Base-by-base conservation (phyloP, 2,113 vertebrate species). In the Puntigrus tetrazona region DNA sequence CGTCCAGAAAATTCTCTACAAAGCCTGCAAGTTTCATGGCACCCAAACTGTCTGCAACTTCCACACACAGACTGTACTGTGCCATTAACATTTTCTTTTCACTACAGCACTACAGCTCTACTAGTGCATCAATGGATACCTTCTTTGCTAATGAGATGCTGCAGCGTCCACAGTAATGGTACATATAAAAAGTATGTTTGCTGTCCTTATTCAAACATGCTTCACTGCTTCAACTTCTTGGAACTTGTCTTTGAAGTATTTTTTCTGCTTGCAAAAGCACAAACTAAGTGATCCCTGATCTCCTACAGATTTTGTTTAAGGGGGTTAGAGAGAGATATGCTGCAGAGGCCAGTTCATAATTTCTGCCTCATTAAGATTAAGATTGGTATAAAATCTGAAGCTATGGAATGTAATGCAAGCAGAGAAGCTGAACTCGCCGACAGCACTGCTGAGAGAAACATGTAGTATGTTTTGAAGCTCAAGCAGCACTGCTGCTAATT, bases 161-260 rank as follows among this genome's bases (percentile, higher is more conserved):
- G 63, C 63, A 67, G 16, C 18, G 63, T 34, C 63, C 34, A 14
- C 27, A 67, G 63, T 67, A 67, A 67, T 67, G 63, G 10, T 34
- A 67, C 63, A 67, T 67, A 67, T 34, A 67, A n/a, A n/a, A n/a
- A 2, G 63, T 31, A 67, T 67, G 63, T 67, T 67, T 67, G 63
- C 63, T 67, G 63, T 67, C 27, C 63, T 67, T 67, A 34, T 67
- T 67, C 63, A 67, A 67, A 67, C 63, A 34, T 67, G 34, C 31
- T 67, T 29, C 63, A 67, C 29, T 67, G 65, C 78, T 82, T 87
- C 78, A 1, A 78, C 67, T 36, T 87, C 31, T 34, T 78, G 72
- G 18, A 89, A 88, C 6, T 84, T 13, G 0, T 84, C 84, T 47
- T 47, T 87, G 61, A 84, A 89, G 34, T 81, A 87, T 84, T 70